phyloP scores from a whole-genome alignment of 2,888 invertebrate genomes.

The Cataglyphis rosenhaueri region DNA sequence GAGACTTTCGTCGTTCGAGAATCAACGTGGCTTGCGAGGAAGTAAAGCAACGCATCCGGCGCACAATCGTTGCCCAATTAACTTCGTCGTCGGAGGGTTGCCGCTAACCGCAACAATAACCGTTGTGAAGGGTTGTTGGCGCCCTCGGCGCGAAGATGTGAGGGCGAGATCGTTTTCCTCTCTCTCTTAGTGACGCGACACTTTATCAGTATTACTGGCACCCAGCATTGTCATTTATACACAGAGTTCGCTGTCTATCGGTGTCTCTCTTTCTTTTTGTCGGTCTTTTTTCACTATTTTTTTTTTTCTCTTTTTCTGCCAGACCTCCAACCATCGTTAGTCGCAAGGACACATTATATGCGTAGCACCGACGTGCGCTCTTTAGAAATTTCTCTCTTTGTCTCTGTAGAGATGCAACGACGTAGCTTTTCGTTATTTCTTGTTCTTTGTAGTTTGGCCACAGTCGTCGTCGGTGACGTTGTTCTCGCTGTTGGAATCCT shows the following conservation, averaged over 20 bases:
- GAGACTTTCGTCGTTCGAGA: constrained; percentile 60
- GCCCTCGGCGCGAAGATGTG: constrained; percentile 71
- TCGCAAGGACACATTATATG: constrained; percentile 68
- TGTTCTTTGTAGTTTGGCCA: constrained; percentile 60
- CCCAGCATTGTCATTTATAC: constrained; percentile 82
- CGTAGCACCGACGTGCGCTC: constrained; percentile 72
- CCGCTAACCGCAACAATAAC: constrained; percentile 81
- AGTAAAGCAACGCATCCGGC: constrained; percentile 62
- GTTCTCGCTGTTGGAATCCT: constrained; percentile 13
- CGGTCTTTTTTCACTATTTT: constrained; percentile 35
- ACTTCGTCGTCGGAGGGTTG: constrained; percentile 79
- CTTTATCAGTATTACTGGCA: constrained; percentile 82
- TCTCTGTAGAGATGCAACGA: constrained; percentile 60
- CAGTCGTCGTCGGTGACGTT: constrained; percentile 27
- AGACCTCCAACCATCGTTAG: constrained; percentile 70
- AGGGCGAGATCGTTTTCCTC: constrained; percentile 68
- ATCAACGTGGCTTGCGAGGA: constrained; percentile 62
- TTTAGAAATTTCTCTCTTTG: constrained; percentile 83
- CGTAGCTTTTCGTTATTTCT: constrained; percentile 61
- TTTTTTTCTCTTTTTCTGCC: constrained; percentile 53
- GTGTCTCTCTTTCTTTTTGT: constrained; percentile 57
- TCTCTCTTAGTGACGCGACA: constrained; percentile 77
- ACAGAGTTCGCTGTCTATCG: constrained; percentile 74
- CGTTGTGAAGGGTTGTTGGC: constrained; percentile 68
- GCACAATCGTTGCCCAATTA: constrained; percentile 83